A percentile compares a stretch with the other conserved stretches of the same genome.
Conservation (phyloP, 1,140 invertebrate genomes). For the Melanaphis sacchari region DNA sequence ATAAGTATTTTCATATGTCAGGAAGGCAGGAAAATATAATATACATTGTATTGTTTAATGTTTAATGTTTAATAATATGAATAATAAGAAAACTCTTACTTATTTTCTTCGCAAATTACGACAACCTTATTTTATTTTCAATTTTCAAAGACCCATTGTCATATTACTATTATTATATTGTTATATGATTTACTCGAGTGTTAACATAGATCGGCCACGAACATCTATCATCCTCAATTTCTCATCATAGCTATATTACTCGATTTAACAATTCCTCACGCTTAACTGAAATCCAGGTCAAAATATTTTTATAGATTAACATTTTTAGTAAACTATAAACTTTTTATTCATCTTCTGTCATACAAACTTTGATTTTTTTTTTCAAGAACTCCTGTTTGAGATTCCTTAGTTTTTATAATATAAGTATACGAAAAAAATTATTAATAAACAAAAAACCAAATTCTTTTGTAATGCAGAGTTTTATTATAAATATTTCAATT, state of each 20-base stretch:
- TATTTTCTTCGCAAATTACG: background rate
- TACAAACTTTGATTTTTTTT: background rate
- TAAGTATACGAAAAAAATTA: background rate
- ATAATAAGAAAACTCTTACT: background rate
- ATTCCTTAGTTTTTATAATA: background rate
- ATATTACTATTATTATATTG: background rate
- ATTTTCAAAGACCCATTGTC: background rate
- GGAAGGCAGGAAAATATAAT: background rate
- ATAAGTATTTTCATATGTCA: background rate
- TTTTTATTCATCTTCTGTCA: background rate
- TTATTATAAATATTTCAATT: background rate
- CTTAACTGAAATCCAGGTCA: background rate
- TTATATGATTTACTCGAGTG: conserved; percentile 3
- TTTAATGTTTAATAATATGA: background rate
- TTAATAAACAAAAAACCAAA: background rate
- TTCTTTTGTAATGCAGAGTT: background rate
- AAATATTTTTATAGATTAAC: background rate
- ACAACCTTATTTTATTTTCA: background rate
- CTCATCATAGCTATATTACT: background rate
- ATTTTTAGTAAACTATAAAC: background rate
- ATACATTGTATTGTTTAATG: background rate
- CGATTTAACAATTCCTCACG: background rate
- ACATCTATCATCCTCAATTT: background rate
- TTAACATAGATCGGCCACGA: background rate
- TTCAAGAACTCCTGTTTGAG: background rate